Conservation (phyloP, 2,888 invertebrate species). For the Hypomecis atomaria region DNA sequence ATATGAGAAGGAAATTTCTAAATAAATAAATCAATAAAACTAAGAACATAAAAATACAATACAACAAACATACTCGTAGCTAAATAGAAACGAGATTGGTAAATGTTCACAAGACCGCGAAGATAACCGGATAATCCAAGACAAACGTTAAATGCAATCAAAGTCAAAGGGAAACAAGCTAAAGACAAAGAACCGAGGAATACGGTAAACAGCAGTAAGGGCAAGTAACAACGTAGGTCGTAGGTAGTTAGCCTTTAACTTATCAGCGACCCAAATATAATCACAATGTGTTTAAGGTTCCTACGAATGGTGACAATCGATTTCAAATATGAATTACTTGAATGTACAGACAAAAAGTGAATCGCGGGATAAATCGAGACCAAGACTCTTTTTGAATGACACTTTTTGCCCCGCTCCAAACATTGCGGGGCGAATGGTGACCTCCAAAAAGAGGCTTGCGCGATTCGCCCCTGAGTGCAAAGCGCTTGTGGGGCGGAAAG, state of each 20-base stretch:
- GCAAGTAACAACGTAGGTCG: not conserved
- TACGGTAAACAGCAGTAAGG: constrained; percentile 15
- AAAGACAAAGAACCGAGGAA: constrained; percentile 43
- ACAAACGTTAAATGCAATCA: constrained; percentile 43
- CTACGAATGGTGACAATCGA: not conserved
- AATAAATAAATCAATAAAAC: no score
- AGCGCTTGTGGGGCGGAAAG: no score
- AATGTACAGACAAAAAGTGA: no score
- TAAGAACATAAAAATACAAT: not conserved
- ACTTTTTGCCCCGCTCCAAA: no score
- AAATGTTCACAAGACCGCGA: constrained; percentile 42
- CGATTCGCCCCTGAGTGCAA: no score
- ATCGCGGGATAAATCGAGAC: no score
- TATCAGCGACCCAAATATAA: not conserved
- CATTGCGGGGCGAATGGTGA: no score
- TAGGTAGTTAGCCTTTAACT: no score
- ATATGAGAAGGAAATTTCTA: no score
- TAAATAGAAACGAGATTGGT: constrained; percentile 18
- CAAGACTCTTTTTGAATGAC: no score
- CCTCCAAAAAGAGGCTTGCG: no score
- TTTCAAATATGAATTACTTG: no score
- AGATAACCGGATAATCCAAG: constrained; percentile 46
- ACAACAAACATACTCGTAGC: not conserved
- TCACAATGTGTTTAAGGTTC: not conserved
- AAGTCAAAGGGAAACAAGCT: constrained; percentile 40